A percentile compares a stretch with the other conserved stretches of the same genome.
Conservation (phyloP, 2,888 invertebrate species). For the Scrobipalpa atriplicella region DNA sequence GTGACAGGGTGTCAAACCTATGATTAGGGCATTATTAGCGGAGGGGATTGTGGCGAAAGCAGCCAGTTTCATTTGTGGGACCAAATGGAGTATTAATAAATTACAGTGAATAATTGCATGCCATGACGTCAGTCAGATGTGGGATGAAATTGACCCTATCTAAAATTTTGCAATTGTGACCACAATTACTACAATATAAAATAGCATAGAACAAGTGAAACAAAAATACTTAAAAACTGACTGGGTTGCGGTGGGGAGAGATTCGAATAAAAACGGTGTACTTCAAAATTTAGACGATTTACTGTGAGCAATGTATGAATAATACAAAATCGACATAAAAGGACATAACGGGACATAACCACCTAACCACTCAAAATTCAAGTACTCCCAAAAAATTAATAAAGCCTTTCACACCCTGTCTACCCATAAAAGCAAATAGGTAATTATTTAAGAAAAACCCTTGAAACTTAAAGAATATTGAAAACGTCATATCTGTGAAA, state of each 20-base stretch:
- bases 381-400: too few relatives aligned
- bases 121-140: slow-evolving; percentile 16
- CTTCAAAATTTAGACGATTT: too few relatives aligned
- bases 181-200: neutral
- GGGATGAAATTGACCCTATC: neutral
- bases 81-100: slow-evolving; percentile 50
- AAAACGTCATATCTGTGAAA: neutral
- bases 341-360: too few relatives aligned
- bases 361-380: too few relatives aligned
- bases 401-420: too few relatives aligned
- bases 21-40: slow-evolving; percentile 74
- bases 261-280: too few relatives aligned
- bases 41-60: slow-evolving; percentile 68
- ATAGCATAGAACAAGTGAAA: neutral
- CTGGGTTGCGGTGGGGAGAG: neutral
- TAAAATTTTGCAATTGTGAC: neutral
- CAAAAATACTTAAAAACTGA: neutral
- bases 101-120: slow-evolving; percentile 32
- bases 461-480: too few relatives aligned
- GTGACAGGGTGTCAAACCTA: slow-evolving; percentile 71
- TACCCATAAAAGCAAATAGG: too few relatives aligned
- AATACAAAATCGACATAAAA: too few relatives aligned
- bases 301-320: too few relatives aligned
- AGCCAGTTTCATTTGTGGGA: slow-evolving; percentile 44
- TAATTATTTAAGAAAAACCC: too few relatives aligned